These are phyloP conservation scores for Epirrhoe tristata DNA, from an alignment of 2,888 invertebrate species.

Conservation along the genomic window DNA sequence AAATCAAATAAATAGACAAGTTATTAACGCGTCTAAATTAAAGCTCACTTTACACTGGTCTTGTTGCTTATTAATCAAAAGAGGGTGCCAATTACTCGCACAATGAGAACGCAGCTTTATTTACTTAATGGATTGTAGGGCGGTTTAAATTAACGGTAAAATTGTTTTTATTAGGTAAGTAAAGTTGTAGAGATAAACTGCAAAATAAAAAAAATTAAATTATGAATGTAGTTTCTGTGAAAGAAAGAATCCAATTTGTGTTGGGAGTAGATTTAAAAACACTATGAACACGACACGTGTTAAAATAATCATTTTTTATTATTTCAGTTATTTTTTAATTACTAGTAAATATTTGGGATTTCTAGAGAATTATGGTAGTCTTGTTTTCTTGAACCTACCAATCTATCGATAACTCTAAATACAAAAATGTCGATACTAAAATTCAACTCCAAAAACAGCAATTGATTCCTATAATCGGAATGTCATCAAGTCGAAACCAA, in stretches of 20 bases:
- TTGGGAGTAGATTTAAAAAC: too few species aligned
- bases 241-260: too few species aligned
- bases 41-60: conserved; percentile 38
- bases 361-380: too few species aligned
- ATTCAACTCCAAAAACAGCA: conserved; percentile 49
- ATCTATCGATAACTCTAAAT: conserved; percentile 4
- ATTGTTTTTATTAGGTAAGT: conserved; percentile 37
- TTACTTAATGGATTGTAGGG: conserved; percentile 60
- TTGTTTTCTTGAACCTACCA: too few species aligned
- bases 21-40: not conserved
- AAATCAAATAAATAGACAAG: not conserved
- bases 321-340: too few species aligned
- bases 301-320: too few species aligned
- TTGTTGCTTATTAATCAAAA: conserved; percentile 79
- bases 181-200: conserved; percentile 1
- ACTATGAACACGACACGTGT: too few species aligned
- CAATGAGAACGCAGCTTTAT: conserved; percentile 54
- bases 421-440: conserved; percentile 8
- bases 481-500: conserved; percentile 75
- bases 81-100: conserved; percentile 48
- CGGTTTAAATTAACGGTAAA: conserved; percentile 39
- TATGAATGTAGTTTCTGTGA: not conserved
- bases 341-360: too few species aligned
- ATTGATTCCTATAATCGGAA: conserved; percentile 67
- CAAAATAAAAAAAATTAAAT: not conserved